A percentile compares a stretch with the other conserved stretches of the same genome.
Evolutionary conservation across 35 echinoderm and acorn worm species (phyloP).

Genomic region (Apostichopus japonicus): DNA sequence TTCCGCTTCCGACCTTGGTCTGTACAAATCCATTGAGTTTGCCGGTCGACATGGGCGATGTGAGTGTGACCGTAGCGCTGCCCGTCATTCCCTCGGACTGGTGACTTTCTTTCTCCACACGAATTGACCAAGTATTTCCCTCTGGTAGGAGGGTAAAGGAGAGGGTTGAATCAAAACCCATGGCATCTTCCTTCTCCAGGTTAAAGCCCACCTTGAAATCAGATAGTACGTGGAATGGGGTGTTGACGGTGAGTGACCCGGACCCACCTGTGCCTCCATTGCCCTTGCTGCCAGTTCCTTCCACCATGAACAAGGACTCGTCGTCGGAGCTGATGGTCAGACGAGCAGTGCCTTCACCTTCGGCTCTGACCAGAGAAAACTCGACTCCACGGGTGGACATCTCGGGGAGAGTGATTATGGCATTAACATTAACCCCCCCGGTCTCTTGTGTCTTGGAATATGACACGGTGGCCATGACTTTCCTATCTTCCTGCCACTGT

Average conservation of each 20-base stretch:
- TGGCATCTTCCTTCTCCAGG: background rate
- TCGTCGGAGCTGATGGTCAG: background rate
- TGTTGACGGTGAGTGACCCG: background rate
- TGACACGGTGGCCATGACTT: background rate
- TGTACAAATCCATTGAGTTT: background rate
- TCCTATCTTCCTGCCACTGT: conserved; percentile 3
- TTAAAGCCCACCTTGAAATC: background rate
- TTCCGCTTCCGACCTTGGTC: background rate
- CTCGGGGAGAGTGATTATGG: background rate
- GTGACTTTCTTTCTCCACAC: background rate
- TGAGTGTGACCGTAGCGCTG: background rate
- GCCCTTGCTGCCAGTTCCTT: background rate
- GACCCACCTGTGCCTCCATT: background rate
- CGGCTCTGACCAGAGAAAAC: background rate
- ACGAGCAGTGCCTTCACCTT: background rate
- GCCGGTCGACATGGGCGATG: background rate
- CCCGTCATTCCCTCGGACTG: background rate
- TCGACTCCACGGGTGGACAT: background rate
- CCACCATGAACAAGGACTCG: background rate
- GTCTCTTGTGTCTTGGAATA: background rate
- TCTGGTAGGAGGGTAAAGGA: background rate
- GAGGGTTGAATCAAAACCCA: background rate
- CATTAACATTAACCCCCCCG: background rate
- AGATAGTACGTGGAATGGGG: conserved; percentile 7
- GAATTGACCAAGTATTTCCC: background rate